These are phyloP conservation scores for Potamarius usumacintae DNA, from an alignment of 2,113 vertebrate species.

Conservation along the genomic window DNA sequence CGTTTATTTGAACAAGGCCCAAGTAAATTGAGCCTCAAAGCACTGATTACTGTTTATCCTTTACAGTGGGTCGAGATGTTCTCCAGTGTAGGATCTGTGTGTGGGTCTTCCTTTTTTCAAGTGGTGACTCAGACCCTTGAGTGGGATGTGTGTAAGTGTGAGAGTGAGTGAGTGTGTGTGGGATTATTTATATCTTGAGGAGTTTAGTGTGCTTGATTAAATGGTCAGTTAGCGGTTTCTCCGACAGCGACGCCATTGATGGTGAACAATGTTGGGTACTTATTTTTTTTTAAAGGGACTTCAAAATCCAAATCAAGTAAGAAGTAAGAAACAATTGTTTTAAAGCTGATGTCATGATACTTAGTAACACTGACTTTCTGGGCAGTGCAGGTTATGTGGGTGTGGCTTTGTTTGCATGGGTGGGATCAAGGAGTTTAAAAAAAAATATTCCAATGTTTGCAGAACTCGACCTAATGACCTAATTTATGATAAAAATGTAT, in stretches of 20 bases:
- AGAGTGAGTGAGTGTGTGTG: constrained; percentile 1
- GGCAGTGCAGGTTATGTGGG: neutral
- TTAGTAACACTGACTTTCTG: neutral
- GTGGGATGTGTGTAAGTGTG: constrained; percentile 3
- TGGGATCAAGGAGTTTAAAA: too few species aligned
- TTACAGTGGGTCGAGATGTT: constrained; percentile 26
- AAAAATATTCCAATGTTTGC: neutral
- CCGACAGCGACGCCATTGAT: neutral
- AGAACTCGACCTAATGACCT: neutral
- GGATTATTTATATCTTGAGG: constrained; percentile 21
- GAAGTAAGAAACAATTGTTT: neutral
- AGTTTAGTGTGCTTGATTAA: neutral
- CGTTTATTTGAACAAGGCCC: constrained; percentile 19
- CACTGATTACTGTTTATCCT: constrained; percentile 36
- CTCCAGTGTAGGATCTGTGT: constrained; percentile 30
- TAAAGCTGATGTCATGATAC: neutral
- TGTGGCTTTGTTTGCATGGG: neutral
- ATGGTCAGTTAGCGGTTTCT: constrained; percentile 5
- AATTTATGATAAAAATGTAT: too few species aligned
- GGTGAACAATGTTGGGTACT: neutral
- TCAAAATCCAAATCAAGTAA: neutral
- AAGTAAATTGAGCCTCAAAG: constrained; percentile 15
- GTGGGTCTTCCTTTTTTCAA: constrained; percentile 19
- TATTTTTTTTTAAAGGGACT: neutral
- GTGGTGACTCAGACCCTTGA: constrained; percentile 46